A percentile compares a stretch with the other conserved stretches of the same genome.
These are phyloP conservation scores for Ceryle rudis DNA, from an alignment of 2,797 vertebrate genomes.

Conservation along the genomic window DNA sequence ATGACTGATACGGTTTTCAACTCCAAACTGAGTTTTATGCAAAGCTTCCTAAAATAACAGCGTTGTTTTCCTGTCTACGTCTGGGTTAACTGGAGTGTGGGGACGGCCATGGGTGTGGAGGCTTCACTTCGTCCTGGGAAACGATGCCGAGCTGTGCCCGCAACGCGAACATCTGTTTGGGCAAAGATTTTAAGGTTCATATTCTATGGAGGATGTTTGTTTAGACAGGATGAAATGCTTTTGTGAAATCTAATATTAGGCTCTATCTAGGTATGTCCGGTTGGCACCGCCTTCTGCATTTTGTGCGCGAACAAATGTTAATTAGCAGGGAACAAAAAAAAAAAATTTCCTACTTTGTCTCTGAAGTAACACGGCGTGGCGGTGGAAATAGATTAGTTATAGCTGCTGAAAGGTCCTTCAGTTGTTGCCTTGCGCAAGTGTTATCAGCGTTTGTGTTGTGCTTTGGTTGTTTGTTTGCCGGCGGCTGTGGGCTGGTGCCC, in stretches of 20 bases:
- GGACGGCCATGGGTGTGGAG: neutral
- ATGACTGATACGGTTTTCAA: neutral
- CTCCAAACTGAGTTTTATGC: neutral
- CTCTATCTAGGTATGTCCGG: constrained; percentile 74
- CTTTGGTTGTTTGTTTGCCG: constrained; percentile 33
- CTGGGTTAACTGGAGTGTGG: neutral
- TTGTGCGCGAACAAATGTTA: constrained; percentile 64
- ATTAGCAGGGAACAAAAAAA: constrained; percentile 21
- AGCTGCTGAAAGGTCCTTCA: constrained; percentile 43
- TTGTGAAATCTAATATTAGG: constrained; percentile 73
- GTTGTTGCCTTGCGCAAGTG: neutral
- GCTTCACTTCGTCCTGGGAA: neutral
- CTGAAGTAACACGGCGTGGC: constrained; percentile 3
- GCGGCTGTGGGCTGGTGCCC: neutral
- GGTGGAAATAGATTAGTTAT: constrained; percentile 67
- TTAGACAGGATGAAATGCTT: constrained; percentile 72
- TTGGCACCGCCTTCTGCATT: constrained; percentile 57
- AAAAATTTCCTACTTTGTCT: neutral
- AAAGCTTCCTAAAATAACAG: constrained; percentile 35
- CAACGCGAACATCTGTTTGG: constrained; percentile 40
- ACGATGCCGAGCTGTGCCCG: neutral
- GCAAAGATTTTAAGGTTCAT: constrained; percentile 51
- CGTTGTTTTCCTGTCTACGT: neutral
- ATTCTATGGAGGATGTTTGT: constrained; percentile 62
- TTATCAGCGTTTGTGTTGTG: constrained; percentile 52